A percentile compares a stretch with the other conserved stretches of the same genome.
These are phyloP conservation scores for Passer domesticus DNA, from an alignment of 2,113 vertebrate genomes.

Conservation along the genomic window DNA sequence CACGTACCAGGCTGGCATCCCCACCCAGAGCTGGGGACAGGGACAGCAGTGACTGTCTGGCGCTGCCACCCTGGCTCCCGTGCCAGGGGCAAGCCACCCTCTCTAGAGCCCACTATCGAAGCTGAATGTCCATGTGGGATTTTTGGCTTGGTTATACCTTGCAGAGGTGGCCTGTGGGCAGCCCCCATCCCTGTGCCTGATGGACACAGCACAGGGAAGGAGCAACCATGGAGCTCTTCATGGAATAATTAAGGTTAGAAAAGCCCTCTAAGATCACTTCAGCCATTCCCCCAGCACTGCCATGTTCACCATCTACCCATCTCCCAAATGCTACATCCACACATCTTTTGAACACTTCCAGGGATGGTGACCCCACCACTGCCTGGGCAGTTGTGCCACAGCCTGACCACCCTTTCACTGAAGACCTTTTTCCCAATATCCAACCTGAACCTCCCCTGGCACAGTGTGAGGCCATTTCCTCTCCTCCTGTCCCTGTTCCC, in stretches of 20 bases:
- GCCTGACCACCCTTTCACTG: neutral
- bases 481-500: neutral
- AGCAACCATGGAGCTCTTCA: neutral
- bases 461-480: fast-evolving
- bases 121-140: neutral
- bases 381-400: neutral
- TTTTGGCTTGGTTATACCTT: neutral
- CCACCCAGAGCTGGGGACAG: conserved; percentile 90
- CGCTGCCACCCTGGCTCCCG: neutral
- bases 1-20: conserved; percentile 98
- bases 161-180: neutral
- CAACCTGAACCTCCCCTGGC: neutral
- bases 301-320: neutral
- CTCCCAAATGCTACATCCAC: neutral
- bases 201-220: neutral
- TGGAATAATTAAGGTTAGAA: neutral
- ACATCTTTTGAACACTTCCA: neutral
- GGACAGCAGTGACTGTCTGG: neutral
- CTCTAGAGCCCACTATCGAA: neutral
- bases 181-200: neutral
- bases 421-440: too few relatives aligned
- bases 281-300: neutral
- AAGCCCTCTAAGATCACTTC: neutral
- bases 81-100: neutral
- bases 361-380: neutral